Percentiles rank a stretch among this genome's conserved stretches.
Conservation (phyloP, 2,888 invertebrate species). For the Pyrrhosoma nymphula region DNA sequence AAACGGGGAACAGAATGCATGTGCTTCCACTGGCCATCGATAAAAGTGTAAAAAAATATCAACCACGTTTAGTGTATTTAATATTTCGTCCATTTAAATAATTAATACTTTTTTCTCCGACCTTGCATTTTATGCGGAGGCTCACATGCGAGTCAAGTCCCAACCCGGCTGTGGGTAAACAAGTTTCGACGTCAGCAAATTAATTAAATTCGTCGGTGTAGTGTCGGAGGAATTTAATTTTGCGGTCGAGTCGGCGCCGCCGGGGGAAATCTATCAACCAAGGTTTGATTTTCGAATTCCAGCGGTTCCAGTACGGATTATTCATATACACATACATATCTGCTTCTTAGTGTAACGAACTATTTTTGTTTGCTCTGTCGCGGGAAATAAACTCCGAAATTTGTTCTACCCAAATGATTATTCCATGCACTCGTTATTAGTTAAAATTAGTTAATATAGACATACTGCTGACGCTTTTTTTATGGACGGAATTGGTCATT, state of each 20-base stretch:
- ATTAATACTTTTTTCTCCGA: not conserved
- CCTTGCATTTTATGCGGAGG: not conserved
- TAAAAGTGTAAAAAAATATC: not conserved
- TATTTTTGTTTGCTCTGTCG: not conserved
- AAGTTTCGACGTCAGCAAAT: not conserved
- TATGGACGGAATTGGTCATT: no score
- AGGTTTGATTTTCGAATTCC: not conserved
- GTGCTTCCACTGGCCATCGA: not conserved
- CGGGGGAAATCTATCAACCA: conserved; percentile 4
- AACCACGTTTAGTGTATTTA: not conserved
- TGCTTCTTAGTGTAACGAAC: not conserved
- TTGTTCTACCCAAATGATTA: no score
- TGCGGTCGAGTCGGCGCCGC: not conserved
- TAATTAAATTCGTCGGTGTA: not conserved
- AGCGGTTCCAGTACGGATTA: not conserved
- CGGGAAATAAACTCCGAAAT: no score
- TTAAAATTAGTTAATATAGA: no score
- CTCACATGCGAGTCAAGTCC: not conserved
- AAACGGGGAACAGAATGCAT: not conserved
- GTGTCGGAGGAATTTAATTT: conserved; percentile 15
- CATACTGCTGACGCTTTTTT: no score
- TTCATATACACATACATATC: not conserved
- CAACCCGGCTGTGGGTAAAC: not conserved
- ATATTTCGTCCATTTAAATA: not conserved
- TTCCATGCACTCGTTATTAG: no score